Evolutionary conservation across 2,888 invertebrate species (phyloP).

Genomic region (Drosophila mimetica): DNA sequence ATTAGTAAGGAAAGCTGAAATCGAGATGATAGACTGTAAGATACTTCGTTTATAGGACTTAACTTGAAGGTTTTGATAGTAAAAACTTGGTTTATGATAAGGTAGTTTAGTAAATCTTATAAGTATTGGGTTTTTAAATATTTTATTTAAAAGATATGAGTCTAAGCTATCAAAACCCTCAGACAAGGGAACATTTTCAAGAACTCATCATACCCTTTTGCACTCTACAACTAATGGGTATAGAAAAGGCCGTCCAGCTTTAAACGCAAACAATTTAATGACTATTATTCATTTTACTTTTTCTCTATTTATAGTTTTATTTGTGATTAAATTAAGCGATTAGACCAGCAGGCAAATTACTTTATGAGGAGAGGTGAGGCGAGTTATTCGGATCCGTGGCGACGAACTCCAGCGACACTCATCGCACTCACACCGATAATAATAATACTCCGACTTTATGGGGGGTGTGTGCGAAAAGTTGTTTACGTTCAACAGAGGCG

Average conservation of each 20-base stretch:
- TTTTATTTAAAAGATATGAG: too few species aligned
- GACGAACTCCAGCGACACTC: conserved; percentile 49
- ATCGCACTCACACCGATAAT: conserved; percentile 13
- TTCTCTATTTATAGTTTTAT: conserved; percentile 59
- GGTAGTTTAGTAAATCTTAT: too few species aligned
- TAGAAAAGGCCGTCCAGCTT: conserved; percentile 41
- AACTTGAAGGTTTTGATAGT: too few species aligned
- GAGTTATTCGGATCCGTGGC: conserved; percentile 23
- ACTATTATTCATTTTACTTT: conserved; percentile 44
- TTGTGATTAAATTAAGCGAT: conserved; percentile 40
- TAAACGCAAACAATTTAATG: conserved; percentile 55
- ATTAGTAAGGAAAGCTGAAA: background rate
- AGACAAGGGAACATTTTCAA: background rate
- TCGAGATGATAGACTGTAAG: background rate
- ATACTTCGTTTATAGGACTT: background rate
- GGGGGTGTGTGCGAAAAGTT: conserved; percentile 30
- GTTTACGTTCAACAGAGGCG: conserved; percentile 24
- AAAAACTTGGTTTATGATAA: too few species aligned
- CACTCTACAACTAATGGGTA: background rate
- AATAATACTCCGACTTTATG: conserved; percentile 6
- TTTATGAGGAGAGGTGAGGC: background rate
- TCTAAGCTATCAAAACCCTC: too few species aligned
- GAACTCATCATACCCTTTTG: background rate
- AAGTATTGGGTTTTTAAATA: too few species aligned
- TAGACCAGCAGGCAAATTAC: conserved; percentile 36